Percentiles rank a stretch among this genome's conserved stretches.
These are phyloP conservation scores for Tenthredo scrophulariae DNA, from an alignment of 2,888 invertebrate genomes.

Conservation along the genomic window DNA sequence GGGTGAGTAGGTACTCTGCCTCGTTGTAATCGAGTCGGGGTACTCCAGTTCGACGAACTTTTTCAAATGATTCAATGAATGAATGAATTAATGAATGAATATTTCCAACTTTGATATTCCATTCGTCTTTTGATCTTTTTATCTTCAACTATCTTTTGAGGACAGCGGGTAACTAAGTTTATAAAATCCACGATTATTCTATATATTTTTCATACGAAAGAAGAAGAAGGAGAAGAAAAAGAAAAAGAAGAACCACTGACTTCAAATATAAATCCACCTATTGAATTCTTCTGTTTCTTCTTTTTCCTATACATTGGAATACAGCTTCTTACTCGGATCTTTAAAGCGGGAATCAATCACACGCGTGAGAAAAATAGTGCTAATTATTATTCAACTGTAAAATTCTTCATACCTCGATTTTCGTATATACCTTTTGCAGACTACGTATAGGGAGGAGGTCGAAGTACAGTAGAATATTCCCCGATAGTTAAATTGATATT, in stretches of 20 bases:
- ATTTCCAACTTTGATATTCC: background rate
- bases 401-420: background rate
- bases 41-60: constrained; percentile 3
- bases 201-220: background rate
- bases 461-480: background rate
- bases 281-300: background rate
- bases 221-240: background rate
- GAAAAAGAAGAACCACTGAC: background rate
- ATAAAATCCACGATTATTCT: background rate
- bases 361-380: background rate
- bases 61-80: background rate
- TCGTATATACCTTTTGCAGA: background rate
- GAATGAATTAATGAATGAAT: background rate
- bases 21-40: background rate
- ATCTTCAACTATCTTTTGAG: background rate
- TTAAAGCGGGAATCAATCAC: background rate
- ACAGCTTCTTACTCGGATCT: background rate
- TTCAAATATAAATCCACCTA: background rate
- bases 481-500: background rate
- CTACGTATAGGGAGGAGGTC: background rate
- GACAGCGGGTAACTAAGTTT: background rate
- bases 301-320: background rate
- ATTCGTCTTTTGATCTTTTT: background rate
- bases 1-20: background rate
- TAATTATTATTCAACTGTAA: background rate